Evolutionary conservation across 2,113 vertebrate genomes (phyloP).

Genomic region (Ammospiza nelsoni): DNA sequence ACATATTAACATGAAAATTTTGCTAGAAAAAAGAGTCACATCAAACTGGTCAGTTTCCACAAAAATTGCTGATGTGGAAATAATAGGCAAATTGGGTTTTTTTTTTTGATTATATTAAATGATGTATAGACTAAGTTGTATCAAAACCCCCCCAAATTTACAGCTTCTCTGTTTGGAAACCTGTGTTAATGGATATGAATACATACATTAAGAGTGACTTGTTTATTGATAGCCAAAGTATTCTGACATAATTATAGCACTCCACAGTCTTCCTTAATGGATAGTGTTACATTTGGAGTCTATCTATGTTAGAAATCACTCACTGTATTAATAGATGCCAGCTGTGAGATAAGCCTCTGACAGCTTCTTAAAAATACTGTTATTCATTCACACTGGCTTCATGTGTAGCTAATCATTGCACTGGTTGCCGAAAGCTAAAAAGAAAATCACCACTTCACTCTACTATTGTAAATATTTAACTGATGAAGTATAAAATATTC

Average conservation of each 20-base stretch:
- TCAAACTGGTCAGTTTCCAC: not conserved
- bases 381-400: slow-evolving; percentile 25
- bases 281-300: slow-evolving; percentile 45
- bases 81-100: not conserved
- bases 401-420: not conserved
- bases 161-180: slow-evolving; percentile 18
- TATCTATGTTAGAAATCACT: slow-evolving; percentile 48
- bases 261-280: slow-evolving; percentile 27
- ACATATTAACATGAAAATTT: not conserved
- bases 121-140: not conserved
- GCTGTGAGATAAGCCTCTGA: slow-evolving; percentile 50
- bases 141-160: not conserved
- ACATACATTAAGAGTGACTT: not conserved
- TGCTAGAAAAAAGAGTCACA: not conserved
- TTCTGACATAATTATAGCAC: slow-evolving; percentile 32
- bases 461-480: slow-evolving; percentile 19
- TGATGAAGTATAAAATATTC: not conserved
- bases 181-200: not conserved
- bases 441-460: not conserved
- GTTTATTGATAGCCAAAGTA: slow-evolving; percentile 5
- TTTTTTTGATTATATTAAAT: not conserved
- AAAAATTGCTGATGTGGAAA: slow-evolving; percentile 9
- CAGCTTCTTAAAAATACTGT: slow-evolving; percentile 37
- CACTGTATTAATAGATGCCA: slow-evolving; percentile 47
- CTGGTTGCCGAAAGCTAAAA: not conserved